Evolutionary conservation across 1,140 invertebrate species (phyloP).

Genomic region (Asbolus verrucosus): DNA sequence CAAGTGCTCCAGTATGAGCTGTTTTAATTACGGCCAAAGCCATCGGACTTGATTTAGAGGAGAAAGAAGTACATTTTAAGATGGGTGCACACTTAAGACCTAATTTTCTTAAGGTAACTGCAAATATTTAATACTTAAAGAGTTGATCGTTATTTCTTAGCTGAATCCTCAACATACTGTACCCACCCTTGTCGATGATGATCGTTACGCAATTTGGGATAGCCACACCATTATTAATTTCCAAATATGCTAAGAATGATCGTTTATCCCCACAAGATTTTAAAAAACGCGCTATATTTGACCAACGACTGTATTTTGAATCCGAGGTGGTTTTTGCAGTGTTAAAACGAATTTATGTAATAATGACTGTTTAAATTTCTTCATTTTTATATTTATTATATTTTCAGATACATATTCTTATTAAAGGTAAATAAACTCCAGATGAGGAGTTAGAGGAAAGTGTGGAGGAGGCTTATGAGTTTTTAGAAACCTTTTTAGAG

Average conservation of each 20-base stretch:
- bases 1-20: constrained; percentile 16
- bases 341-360: constrained; percentile 42
- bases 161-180: constrained; percentile 78
- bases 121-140: no score
- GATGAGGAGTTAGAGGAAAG: constrained; percentile 23
- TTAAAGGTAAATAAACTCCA: constrained; percentile 38
- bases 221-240: constrained; percentile 74
- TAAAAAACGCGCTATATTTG: constrained; percentile 68
- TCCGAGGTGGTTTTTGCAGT: constrained; percentile 66
- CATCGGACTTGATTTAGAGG: constrained; percentile 15
- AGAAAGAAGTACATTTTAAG: constrained; percentile 56
- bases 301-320: constrained; percentile 69
- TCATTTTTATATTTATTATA: neutral
- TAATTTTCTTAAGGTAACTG: constrained; percentile 25
- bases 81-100: constrained; percentile 9
- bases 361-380: neutral
- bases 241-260: constrained; percentile 70
- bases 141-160: constrained; percentile 55
- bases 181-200: constrained; percentile 74
- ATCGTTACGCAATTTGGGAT: constrained; percentile 72
- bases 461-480: constrained; percentile 42
- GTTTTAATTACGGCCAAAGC: constrained; percentile 32
- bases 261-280: constrained; percentile 72
- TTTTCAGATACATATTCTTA: constrained; percentile 45
- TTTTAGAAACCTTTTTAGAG: constrained; percentile 52